Percentiles rank a stretch among this genome's conserved stretches.
phyloP scores from a whole-genome alignment of 1,140 invertebrate genomes.

The Stratiolaelaps scimitus region DNA sequence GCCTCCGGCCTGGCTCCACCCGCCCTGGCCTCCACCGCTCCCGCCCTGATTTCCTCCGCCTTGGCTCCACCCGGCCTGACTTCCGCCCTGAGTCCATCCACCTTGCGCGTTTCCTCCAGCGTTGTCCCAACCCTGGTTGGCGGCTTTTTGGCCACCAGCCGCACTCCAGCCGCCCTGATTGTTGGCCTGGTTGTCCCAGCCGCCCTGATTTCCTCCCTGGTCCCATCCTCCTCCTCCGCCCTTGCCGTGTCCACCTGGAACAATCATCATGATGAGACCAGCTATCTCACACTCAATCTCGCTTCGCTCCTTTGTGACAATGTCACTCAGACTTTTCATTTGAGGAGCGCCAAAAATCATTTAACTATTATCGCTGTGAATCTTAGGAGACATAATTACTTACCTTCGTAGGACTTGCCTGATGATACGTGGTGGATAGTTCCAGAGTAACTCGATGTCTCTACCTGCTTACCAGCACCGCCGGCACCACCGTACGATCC shows the following conservation, averaged over 20 bases:
- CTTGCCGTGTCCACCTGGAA: conserved; percentile 14
- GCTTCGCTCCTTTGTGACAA: too few species aligned
- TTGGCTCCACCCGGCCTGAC: conserved; percentile 3
- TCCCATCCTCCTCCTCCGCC: conserved; percentile 10
- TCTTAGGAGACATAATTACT: not conserved
- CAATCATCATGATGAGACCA: not conserved
- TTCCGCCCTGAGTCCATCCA: conserved; percentile 9
- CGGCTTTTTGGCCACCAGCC: not conserved
- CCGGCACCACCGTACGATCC: conserved; percentile 14
- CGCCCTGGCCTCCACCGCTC: not conserved
- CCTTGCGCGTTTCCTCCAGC: not conserved
- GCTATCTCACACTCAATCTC: too few species aligned
- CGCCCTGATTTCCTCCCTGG: conserved; percentile 14
- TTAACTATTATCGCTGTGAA: too few species aligned
- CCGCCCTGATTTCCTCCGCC: not conserved
- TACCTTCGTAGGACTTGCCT: conserved; percentile 20
- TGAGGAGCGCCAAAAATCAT: too few species aligned
- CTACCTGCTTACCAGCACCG: conserved; percentile 14
- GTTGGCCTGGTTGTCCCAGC: conserved; percentile 10
- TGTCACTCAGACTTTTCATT: too few species aligned
- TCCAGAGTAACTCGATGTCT: conserved; percentile 19
- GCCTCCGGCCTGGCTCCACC: conserved; percentile 8
- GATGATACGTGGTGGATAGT: conserved; percentile 7
- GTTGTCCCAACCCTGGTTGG: conserved; percentile 13
- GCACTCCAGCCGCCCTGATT: not conserved